Evolutionary conservation across 2,888 invertebrate genomes (phyloP).

Genomic region (Neoaliturus tenellus): DNA sequence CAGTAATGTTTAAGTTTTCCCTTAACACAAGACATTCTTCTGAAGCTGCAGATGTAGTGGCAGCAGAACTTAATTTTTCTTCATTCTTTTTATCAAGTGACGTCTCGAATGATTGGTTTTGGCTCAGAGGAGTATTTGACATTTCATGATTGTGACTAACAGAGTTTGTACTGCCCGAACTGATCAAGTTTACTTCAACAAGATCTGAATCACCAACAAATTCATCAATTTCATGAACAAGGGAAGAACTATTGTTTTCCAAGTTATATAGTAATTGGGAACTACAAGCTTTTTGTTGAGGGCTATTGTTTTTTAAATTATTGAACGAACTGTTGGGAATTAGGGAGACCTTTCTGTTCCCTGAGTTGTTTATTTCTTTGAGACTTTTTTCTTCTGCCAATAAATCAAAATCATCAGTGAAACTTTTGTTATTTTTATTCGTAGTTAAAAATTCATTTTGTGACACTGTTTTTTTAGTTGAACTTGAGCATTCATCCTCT

Average conservation of each 20-base stretch:
- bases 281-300: not conserved
- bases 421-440: no score
- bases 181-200: not conserved
- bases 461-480: no score
- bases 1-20: not conserved
- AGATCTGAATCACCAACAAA: not conserved
- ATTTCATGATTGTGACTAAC: not conserved
- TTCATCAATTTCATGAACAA: not conserved
- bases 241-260: not conserved
- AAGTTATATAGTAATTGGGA: not conserved
- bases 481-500: not conserved
- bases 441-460: no score
- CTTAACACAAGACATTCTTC: not conserved
- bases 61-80: not conserved
- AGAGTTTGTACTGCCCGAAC: not conserved
- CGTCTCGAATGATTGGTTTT: not conserved
- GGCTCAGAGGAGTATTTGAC: not conserved
- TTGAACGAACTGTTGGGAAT: not conserved
- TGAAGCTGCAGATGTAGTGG: not conserved
- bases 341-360: not conserved
- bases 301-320: not conserved
- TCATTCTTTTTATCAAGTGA: not conserved
- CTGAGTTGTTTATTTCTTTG: not conserved
- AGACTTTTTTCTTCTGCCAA: not conserved
- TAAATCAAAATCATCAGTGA: no score